Base-by-base conservation (phyloP, 2,797 vertebrate genomes). In the Manis pentadactyla region DNA sequence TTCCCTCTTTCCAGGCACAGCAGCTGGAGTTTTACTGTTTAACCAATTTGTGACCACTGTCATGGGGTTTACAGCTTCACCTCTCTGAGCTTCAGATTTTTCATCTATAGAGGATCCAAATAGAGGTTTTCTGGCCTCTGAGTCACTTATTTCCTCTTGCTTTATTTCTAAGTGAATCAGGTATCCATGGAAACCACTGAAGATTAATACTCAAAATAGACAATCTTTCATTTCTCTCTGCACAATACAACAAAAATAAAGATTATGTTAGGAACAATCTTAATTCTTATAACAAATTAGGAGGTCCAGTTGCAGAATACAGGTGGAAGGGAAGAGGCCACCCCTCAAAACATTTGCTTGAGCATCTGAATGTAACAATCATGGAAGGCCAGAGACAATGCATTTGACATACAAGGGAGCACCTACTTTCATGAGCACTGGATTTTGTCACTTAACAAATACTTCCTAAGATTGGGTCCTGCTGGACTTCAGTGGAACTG, bases 121-220 rank as follows among this genome's bases (percentile, higher is more conserved):
- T 85, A 46, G 42, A 90, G 85, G 42, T 82, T 37, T 53, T 46
- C 42, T 77, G 83, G 88, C 61, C 79, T 87, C 93, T 1, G 4
- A 68, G 37, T 55, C 39, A 12, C 34, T 68, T 85, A 51, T 79
- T 91, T 94, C 55, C 49, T 15, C n/a, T 66, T 31, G 74, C 51
- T 95, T 88, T 34, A 29, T 91, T 83, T 95, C 82, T 90, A 87
- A 79, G 74, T 34, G 91, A 96, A 86, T 69, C 87, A 66, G 89
- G 96, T 97, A 93, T 88, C 97, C 96, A 98, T 96, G 95, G 97
- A 97, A 96, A 97, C 96, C 57, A 68, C 31, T 1, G 74, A 96
- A 92, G 92, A 94, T 94, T 97, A 97, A 93, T 96, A 95, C 90
- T 94, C 94, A 81, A 89, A 94, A 95, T 61, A 97, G 82, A 89